Evolutionary conservation across 2,113 vertebrate genomes (phyloP).

Genomic region (Osmerus mordax): DNA sequence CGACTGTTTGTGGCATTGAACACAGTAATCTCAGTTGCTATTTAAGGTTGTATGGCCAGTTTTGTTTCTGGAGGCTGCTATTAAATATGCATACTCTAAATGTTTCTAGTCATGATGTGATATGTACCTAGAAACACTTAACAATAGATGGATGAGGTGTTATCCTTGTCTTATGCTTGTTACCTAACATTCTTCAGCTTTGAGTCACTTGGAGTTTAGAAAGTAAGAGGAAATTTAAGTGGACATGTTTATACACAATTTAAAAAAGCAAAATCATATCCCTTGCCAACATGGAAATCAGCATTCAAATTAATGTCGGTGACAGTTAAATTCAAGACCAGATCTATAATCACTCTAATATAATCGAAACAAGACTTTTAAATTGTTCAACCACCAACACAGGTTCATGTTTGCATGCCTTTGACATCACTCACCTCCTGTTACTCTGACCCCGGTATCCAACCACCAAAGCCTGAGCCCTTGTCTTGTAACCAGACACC

Average conservation of each 20-base stretch:
- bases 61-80: constrained; percentile 4
- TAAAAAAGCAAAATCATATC: no score
- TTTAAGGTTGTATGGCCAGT: neutral
- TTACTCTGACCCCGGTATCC: constrained; percentile 33
- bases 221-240: no score
- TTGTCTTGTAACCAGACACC: constrained; percentile 25
- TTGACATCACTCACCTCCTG: constrained; percentile 20
- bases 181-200: no score
- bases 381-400: neutral
- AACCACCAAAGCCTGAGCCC: no score
- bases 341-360: neutral
- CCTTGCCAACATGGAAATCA: no score
- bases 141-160: neutral
- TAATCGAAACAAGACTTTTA: neutral
- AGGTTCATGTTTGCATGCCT: neutral
- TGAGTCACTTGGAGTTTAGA: no score
- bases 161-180: neutral
- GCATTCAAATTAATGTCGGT: no score
- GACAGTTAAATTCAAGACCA: no score
- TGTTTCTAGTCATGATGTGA: neutral
- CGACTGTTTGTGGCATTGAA: constrained; percentile 1
- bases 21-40: constrained; percentile 16
- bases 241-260: no score
- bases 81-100: neutral
- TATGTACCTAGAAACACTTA: neutral